Evolutionary conservation across 2,113 vertebrate genomes (phyloP), one percentile per base, ranked within the genome.

Genomic region (Rhabdomys dilectus): DNA sequence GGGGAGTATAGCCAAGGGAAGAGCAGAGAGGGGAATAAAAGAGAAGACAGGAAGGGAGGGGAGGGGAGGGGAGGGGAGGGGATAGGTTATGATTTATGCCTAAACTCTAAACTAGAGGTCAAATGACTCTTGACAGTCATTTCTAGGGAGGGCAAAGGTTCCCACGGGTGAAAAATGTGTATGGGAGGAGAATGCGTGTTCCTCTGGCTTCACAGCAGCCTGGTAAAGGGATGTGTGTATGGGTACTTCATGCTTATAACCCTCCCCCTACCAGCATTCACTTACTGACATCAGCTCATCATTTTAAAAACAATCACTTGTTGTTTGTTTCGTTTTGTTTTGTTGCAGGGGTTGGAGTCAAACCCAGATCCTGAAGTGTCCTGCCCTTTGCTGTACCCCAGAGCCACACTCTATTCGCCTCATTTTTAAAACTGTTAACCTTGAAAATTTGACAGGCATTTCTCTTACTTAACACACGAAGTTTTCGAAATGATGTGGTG

Each of bases 101-200:
- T 88, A 66, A 91, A 80, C 91, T 94, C 85, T 93, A 88, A 97
- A 78, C 36, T n/a, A 80, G 72, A 82, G 39, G 58, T 60, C 60
- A 92, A 45, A 56, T 78, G 88, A 45, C 51, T 26, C 53, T 4
- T 70, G 34, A 53, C 34, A 88, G 87, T 89, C 87, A 86, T 75
- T 90, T 36, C 60, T 2, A 11, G 16, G 66, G 36, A 75, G 58
- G 45, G 26, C 64, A 91, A 96, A 97, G 29, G 19, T 82, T 92
- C 78, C 5, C 64, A 77, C 29, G 16, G 39, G 1, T 13, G 13
- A 89, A 85, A 64, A 86, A 26, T 12, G 36, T 53, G 15, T 29
- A 39, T 85, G 60, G 29, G 34, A 92, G 22, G 45, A 91, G 13
- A 93, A 1, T 1, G 75, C 53, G 84, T 86, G n/a, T 0, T 16